phyloP scores from a whole-genome alignment of 1,140 invertebrate species.

The Brachionus calyciflorus region DNA sequence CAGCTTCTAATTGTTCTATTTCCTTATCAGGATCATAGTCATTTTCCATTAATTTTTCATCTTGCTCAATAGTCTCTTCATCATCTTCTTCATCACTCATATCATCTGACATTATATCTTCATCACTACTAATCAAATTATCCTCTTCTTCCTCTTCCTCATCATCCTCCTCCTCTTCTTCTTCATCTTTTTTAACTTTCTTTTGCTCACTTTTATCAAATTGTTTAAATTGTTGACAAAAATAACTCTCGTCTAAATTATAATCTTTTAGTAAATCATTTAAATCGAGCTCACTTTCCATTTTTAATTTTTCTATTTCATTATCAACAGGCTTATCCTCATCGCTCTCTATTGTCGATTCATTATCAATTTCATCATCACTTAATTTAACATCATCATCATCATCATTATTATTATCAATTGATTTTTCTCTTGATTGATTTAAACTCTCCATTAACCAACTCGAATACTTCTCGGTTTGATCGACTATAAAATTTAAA shows the following conservation, averaged over 20 bases:
- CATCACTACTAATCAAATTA: too few species aligned
- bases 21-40: constrained; percentile 54
- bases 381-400: too few species aligned
- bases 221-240: constrained; percentile 13
- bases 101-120: constrained; percentile 39
- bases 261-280: constrained; percentile 68
- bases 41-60: constrained; percentile 52
- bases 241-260: constrained; percentile 42
- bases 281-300: constrained; percentile 83
- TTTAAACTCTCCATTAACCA: constrained; percentile 62
- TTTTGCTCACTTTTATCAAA: constrained; percentile 57
- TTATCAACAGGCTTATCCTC: constrained; percentile 64
- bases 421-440: constrained; percentile 22
- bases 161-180: constrained; percentile 50
- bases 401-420: not conserved
- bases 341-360: constrained; percentile 84
- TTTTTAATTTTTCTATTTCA: constrained; percentile 80
- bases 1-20: constrained; percentile 54
- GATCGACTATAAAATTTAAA: constrained; percentile 94
- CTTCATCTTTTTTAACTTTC: constrained; percentile 52
- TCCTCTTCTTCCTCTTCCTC: too few species aligned
- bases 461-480: constrained; percentile 91
- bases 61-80: constrained; percentile 49
- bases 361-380: too few species aligned
- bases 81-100: constrained; percentile 50